Conservation (phyloP, 2,113 vertebrate species). For the Aegithalos caudatus region DNA sequence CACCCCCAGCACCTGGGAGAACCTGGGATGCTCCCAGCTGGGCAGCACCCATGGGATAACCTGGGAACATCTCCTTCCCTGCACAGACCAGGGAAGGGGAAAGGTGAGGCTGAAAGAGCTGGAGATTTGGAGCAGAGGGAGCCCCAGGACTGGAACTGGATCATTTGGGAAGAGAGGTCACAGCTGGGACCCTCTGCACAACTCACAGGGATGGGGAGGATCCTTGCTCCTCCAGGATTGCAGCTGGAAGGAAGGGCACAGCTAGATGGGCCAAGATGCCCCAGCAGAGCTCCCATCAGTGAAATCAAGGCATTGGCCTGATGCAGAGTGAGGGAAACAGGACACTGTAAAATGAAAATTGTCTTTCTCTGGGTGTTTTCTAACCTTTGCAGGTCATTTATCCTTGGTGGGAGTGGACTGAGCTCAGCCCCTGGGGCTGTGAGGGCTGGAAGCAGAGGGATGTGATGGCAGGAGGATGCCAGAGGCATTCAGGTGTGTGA, state of each 20-base stretch:
- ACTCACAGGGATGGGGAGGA: accelerated
- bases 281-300: too few species aligned
- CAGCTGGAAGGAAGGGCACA: background rate
- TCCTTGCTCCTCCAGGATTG: background rate
- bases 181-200: background rate
- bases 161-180: background rate
- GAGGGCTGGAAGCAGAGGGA: background rate
- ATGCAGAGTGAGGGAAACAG: background rate
- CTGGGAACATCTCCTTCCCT: accelerated
- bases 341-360: background rate
- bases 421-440: background rate
- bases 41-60: background rate
- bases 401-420: background rate
- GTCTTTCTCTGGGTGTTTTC: background rate
- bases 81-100: background rate
- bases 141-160: background rate
- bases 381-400: background rate
- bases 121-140: background rate
- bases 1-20: background rate
- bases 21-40: background rate
- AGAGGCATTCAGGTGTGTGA: background rate
- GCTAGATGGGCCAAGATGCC: background rate
- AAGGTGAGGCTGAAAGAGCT: background rate
- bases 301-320: background rate
- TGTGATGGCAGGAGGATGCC: background rate